phyloP scores from a whole-genome alignment of 2,113 vertebrate species.

The Alligator sinensis region DNA sequence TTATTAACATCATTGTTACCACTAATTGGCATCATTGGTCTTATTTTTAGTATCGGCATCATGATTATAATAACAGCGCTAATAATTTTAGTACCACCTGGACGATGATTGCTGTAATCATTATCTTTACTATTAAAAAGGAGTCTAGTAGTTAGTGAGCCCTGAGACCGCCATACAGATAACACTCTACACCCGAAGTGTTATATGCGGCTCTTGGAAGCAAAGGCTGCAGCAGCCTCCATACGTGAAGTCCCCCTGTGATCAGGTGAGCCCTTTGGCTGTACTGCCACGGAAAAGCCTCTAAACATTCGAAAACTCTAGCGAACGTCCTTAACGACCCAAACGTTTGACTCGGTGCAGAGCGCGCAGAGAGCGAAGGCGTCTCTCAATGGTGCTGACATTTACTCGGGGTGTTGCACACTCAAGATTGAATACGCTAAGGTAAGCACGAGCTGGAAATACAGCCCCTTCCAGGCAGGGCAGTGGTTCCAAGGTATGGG shows the following conservation, averaged over 20 bases:
- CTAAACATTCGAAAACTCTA: not conserved
- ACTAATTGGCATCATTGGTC: too few relatives aligned
- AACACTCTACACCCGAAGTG: not conserved
- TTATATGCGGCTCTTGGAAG: not conserved
- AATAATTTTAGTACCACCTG: too few relatives aligned
- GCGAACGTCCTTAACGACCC: conserved; percentile 77
- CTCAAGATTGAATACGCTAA: conserved; percentile 97
- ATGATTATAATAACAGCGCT: too few relatives aligned
- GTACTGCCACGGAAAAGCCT: not conserved
- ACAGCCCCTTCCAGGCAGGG: too few relatives aligned
- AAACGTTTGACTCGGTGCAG: conserved; percentile 93
- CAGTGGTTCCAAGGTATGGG: too few relatives aligned
- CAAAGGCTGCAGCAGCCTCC: not conserved
- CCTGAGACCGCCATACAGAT: too few relatives aligned
- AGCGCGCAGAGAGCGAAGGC: conserved; percentile 96
- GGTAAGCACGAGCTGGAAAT: conserved; percentile 72
- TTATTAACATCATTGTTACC: too few relatives aligned
- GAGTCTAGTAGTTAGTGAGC: too few relatives aligned
- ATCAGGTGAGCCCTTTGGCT: not conserved
- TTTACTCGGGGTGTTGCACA: conserved; percentile 96
- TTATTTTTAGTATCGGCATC: too few relatives aligned
- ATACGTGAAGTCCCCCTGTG: not conserved
- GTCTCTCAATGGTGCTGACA: conserved; percentile 94
- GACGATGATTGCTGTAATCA: too few relatives aligned
- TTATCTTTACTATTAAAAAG: too few relatives aligned